phyloP scores from a whole-genome alignment of 1,140 invertebrate species.

The Nephotettix cincticeps region DNA sequence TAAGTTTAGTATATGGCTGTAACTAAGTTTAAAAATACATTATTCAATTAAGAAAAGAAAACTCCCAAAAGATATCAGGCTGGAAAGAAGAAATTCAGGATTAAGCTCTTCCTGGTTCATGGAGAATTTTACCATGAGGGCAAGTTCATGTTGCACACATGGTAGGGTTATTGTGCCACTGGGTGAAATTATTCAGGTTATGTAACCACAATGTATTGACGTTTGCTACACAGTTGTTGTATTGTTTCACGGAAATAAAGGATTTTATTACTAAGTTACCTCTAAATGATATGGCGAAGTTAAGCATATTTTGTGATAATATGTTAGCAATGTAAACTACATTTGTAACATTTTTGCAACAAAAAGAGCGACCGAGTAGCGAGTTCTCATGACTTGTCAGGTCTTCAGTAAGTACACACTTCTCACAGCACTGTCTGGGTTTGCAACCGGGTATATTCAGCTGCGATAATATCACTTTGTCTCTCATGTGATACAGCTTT shows the following conservation, averaged over 20 bases:
- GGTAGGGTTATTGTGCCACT: too few species aligned
- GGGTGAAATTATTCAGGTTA: too few species aligned
- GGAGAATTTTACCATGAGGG: too few species aligned
- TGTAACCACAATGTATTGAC: too few species aligned
- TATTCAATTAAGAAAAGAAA: too few species aligned
- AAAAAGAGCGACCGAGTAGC: not conserved
- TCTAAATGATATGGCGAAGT: slow-evolving; percentile 25
- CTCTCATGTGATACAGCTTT: not conserved
- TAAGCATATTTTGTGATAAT: slow-evolving; percentile 16
- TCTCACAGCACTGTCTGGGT: not conserved
- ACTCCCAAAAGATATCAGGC: too few species aligned
- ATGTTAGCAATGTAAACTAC: slow-evolving; percentile 33
- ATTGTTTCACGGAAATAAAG: not conserved
- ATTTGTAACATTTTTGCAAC: not conserved
- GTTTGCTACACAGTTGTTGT: too few species aligned
- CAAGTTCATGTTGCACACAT: too few species aligned
- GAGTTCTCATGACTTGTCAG: not conserved
- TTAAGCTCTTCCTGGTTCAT: too few species aligned
- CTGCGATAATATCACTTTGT: slow-evolving; percentile 13
- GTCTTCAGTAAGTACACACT: not conserved
- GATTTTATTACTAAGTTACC: slow-evolving; percentile 21
- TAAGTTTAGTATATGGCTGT: too few species aligned
- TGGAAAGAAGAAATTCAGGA: too few species aligned
- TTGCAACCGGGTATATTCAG: slow-evolving; percentile 28
- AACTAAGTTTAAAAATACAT: too few species aligned